Evolutionary conservation across 2,113 vertebrate species (phyloP), one percentile per base, ranked within the genome.

Genomic region (Neogobius melanostomus): DNA sequence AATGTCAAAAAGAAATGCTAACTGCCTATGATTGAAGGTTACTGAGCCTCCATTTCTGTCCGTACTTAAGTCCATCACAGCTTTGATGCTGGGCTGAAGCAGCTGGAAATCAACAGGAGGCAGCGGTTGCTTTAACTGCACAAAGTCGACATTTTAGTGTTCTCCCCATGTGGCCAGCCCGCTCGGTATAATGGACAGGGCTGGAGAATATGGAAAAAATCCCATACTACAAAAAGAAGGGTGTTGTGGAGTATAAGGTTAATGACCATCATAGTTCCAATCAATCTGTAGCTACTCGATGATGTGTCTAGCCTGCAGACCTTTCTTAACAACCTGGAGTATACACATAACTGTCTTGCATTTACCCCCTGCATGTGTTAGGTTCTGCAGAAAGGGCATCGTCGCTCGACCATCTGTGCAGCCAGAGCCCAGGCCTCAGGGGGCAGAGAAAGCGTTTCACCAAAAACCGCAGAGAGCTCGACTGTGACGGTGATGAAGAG

Each of bases 381-480:
- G 85, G 85, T 0, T 5, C 93, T 47, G 92, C 93, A 69, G 96
- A 95, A 74, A 94, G 98, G 14, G 95, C 98, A 85, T 96, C 94
- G 63, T 98, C 97, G 62, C 88, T 99, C 91, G 96, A 95, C 3
- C 95, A 96, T 85, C 82, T 99, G 91, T 97, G 95, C 16, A 90
- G 92, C 48, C 94, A 93, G 61, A 91, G 68, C 75, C 85, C 94
- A 0, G 86, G 86, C 2, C 80, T 92, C 0, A 91, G 93, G 17
- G 93, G 91, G 0, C 93, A 94, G 0, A 92, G 93, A 61, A 95
- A 91, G 15, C 92, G 89, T 61, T 93, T 94, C 1, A 80, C 90
- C 50, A 94, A 93, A 21, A 94, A 87, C 77, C 90, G 93, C 73
- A 92, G 94, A 82, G 94, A 92, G 81, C 75, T 90, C 16, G 77